Percentiles rank a stretch among this genome's conserved stretches.
phyloP scores from a whole-genome alignment of 2,888 invertebrate species.

The Slavum lentiscoides region DNA sequence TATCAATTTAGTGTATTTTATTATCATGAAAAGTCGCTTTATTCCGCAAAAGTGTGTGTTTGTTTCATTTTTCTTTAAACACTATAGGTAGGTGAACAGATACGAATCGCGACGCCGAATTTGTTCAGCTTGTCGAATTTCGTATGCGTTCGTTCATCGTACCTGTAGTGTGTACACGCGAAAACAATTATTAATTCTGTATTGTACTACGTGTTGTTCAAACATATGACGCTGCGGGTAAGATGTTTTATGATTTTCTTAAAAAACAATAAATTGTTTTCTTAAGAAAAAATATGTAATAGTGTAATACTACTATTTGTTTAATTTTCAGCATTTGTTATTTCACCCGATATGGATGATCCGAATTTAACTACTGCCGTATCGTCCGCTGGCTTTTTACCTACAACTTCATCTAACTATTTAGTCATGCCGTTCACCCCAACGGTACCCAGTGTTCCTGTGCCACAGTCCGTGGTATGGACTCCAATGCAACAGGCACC shows the following conservation, averaged over 20 bases:
- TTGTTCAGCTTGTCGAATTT: conserved; percentile 9
- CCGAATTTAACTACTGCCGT: conserved; percentile 20
- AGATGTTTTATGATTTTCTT: conserved; percentile 6
- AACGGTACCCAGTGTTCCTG: conserved; percentile 45
- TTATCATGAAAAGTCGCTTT: conserved; percentile 5
- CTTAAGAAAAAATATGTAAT: not conserved
- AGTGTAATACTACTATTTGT: not conserved
- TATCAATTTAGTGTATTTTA: conserved; percentile 31
- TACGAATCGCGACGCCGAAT: not conserved
- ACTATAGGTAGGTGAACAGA: not conserved
- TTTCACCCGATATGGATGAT: conserved; percentile 32
- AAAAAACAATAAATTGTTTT: no score
- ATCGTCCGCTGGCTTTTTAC: conserved; percentile 37
- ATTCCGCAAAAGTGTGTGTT: conserved; percentile 22
- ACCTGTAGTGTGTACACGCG: not conserved
- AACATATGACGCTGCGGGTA: conserved; percentile 22
- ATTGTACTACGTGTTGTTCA: conserved; percentile 8
- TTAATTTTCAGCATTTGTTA: conserved; percentile 11
- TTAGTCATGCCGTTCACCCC: conserved; percentile 50
- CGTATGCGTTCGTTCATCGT: not conserved
- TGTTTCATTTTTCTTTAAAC: not conserved
- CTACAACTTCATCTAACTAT: conserved; percentile 39
- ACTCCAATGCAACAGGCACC: conserved; percentile 45
- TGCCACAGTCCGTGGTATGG: conserved; percentile 46
- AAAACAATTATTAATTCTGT: not conserved